Conservation (phyloP, 2,888 invertebrate species). For the Unio delphinus region DNA sequence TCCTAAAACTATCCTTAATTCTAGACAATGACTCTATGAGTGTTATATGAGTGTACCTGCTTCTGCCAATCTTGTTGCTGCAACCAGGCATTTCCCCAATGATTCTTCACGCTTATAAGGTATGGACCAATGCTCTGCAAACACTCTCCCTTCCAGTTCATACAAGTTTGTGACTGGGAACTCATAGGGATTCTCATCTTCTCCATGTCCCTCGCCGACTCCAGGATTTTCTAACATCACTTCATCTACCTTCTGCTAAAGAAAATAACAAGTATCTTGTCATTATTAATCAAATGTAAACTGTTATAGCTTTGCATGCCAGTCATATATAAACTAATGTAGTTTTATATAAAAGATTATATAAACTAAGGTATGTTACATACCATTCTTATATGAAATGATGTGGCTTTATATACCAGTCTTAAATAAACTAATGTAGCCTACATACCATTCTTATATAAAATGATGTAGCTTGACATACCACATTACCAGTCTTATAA, state of each 20-base stretch:
- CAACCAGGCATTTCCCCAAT: conserved; percentile 73
- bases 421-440: no score
- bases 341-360: no score
- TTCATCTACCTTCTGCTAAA: conserved; percentile 16
- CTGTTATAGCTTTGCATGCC: no score
- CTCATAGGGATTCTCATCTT: conserved; percentile 58
- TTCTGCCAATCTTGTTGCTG: conserved; percentile 71
- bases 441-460: no score
- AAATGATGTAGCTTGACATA: no score
- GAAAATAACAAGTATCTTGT: neutral
- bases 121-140: conserved; percentile 74
- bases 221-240: conserved; percentile 29
- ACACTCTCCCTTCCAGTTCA: conserved; percentile 73
- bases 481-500: no score
- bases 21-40: no score
- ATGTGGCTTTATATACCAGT: no score
- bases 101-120: conserved; percentile 74
- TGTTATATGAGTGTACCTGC: conserved; percentile 59
- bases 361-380: no score
- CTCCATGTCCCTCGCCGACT: conserved; percentile 31
- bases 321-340: no score
- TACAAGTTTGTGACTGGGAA: conserved; percentile 74
- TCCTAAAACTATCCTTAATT: no score
- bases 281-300: neutral
- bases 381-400: no score